Conservation (phyloP, 1,140 invertebrate species). For the Pogonomyrmex barbatus region DNA sequence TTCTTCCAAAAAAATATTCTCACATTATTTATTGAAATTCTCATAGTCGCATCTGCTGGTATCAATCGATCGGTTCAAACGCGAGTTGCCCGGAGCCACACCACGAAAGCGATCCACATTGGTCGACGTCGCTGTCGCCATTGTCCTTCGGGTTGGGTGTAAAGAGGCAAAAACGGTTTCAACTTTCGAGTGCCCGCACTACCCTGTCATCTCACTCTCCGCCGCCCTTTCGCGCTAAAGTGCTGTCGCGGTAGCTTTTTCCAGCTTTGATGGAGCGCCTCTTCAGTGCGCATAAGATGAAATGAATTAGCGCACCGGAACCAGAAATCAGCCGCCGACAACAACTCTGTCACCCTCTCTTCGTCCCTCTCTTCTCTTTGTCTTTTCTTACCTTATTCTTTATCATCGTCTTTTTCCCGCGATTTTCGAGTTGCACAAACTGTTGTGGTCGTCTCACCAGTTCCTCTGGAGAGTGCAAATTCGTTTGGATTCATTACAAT, state of each 20-base stretch:
- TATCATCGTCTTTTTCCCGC: slow-evolving; percentile 31
- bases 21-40: slow-evolving; percentile 5
- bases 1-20: neutral
- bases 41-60: slow-evolving; percentile 22
- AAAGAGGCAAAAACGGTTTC: slow-evolving; percentile 81
- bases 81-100: neutral
- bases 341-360: slow-evolving; percentile 4
- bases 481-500: slow-evolving; percentile 60
- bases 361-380: neutral
- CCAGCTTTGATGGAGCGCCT: slow-evolving; percentile 84
- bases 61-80: slow-evolving; percentile 28
- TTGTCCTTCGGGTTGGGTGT: slow-evolving; percentile 56
- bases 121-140: slow-evolving; percentile 70
- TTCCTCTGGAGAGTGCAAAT: slow-evolving; percentile 30
- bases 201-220: slow-evolving; percentile 57
- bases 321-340: slow-evolving; percentile 62
- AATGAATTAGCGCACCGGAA: slow-evolving; percentile 82
- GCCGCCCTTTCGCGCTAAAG: slow-evolving; percentile 72
- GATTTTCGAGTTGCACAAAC: slow-evolving; percentile 60
- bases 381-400: slow-evolving; percentile 12
- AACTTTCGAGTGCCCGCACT: slow-evolving; percentile 80
- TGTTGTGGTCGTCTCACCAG: slow-evolving; percentile 62
- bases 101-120: slow-evolving; percentile 75
- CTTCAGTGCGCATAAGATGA: slow-evolving; percentile 84
- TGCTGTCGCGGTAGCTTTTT: slow-evolving; percentile 80